Evolutionary conservation across 1,140 invertebrate genomes (phyloP), one percentile per base, ranked within the genome.

Genomic region (Vollenhovia emeryi): DNA sequence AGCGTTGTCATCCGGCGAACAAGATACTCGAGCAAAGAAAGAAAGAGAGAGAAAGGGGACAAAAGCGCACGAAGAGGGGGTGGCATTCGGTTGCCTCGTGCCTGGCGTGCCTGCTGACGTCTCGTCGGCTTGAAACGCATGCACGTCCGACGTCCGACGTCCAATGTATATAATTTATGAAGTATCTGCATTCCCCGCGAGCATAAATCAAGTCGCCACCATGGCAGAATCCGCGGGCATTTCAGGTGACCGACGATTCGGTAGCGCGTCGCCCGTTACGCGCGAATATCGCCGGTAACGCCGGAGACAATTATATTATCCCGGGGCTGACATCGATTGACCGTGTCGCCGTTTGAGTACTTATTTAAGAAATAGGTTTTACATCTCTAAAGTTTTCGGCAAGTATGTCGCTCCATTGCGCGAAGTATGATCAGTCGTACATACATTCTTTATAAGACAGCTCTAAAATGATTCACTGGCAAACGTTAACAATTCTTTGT

Each of bases 171-270:
- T 95, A 95, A 95, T 95, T 95, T 94, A 95, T 95, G 92, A 94
- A 94, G 92, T 93, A 95, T 94, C 93, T 94, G 93, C 94, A 93
- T 93, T 94, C 92, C 88, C 66, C 48, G 76, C 87, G 93, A 93
- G 92, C 91, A 94, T 94, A 94, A 94, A 95, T 95, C 94, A 95
- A 94, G 85, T 86, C 90, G 91, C 92, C 94, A 95, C 94, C 92
- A 91, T 60, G 74, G 36, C 36, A 85, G 75, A 79, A 89, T 86
- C 85, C 88, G 85, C 64, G 79, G 78, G 73, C 64, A 89, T 91
- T 87, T 89, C 73, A 66, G 74, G 82, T 80, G 75, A 30, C 15
- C 86, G 43, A 45, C 36, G 21, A 43, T 82, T 59, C 36, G 33
- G 57, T 50, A 57, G 24, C 40, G 52, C 62, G 40, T 69, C 18